Conservation (phyloP, 1,140 invertebrate genomes). For the Drosophila miranda region DNA sequence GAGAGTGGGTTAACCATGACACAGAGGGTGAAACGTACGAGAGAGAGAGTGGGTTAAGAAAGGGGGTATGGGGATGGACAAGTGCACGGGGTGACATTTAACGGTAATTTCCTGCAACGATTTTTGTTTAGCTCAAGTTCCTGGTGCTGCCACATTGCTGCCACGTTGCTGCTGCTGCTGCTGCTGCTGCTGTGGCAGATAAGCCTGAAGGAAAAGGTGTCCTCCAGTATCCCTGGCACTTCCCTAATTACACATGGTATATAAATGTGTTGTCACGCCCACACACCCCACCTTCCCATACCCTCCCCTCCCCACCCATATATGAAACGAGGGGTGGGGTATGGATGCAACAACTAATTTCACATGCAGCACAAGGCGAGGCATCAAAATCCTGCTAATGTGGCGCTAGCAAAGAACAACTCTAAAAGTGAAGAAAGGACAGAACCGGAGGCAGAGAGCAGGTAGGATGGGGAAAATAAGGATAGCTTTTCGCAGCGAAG, state of each 20-base stretch:
- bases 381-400: conserved; percentile 78
- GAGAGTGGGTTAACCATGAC: not conserved
- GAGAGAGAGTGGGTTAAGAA: not conserved
- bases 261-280: conserved; percentile 55
- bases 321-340: too few species aligned
- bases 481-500: too few species aligned
- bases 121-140: conserved; percentile 48
- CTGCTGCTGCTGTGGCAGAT: conserved; percentile 46
- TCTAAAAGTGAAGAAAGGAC: conserved; percentile 37
- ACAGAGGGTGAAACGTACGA: conserved; percentile 10
- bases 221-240: conserved; percentile 36
- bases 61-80: conserved; percentile 6
- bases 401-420: conserved; percentile 71
- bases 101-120: conserved; percentile 64
- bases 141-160: conserved; percentile 1
- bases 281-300: too few species aligned
- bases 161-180: not conserved
- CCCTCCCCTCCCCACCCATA: not conserved
- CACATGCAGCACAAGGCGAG: conserved; percentile 71
- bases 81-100: conserved; percentile 70
- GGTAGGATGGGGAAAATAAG: conserved; percentile 19
- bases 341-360: conserved; percentile 67
- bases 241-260: conserved; percentile 75
- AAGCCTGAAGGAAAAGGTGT: conserved; percentile 38
- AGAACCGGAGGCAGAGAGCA: not conserved